These are phyloP conservation scores for Leuciscus idus DNA, from an alignment of 2,113 vertebrate species.

Conservation along the genomic window DNA sequence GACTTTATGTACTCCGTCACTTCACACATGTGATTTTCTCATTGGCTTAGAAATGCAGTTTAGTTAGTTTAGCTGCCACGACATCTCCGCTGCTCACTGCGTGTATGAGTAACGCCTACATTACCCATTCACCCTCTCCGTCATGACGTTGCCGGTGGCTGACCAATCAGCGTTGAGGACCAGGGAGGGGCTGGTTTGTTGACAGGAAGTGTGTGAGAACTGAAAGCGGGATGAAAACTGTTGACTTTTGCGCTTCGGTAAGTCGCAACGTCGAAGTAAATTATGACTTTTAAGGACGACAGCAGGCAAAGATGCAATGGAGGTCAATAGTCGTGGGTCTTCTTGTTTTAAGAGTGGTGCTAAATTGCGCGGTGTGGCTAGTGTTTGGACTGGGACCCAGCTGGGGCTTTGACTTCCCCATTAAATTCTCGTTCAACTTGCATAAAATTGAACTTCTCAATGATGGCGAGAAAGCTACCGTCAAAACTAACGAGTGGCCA, in stretches of 20 bases:
- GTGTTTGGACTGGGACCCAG: slow-evolving; percentile 84
- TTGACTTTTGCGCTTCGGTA: slow-evolving; percentile 10
- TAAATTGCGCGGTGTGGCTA: slow-evolving; percentile 84
- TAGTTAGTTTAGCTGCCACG: slow-evolving; percentile 63
- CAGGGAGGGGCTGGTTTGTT: slow-evolving; percentile 67
- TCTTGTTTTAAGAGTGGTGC: slow-evolving; percentile 83
- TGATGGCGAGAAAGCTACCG: slow-evolving; percentile 54
- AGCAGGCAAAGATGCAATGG: slow-evolving; percentile 91
- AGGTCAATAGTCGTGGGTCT: slow-evolving; percentile 90
- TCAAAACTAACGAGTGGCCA: slow-evolving; percentile 66
- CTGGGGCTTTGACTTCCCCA: slow-evolving; percentile 81
- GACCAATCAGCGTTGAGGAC: slow-evolving; percentile 65
- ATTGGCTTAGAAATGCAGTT: slow-evolving; percentile 64
- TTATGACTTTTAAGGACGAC: slow-evolving; percentile 74
- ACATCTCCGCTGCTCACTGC: slow-evolving; percentile 25
- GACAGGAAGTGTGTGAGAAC: slow-evolving; percentile 72
- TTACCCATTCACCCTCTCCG: slow-evolving; percentile 58
- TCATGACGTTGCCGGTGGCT: background rate
- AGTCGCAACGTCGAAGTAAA: slow-evolving; percentile 62
- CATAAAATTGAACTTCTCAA: slow-evolving; percentile 73
- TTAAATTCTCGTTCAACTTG: slow-evolving; percentile 72
- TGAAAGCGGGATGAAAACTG: slow-evolving; percentile 23
- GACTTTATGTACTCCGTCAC: background rate
- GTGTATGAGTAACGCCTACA: slow-evolving; percentile 47
- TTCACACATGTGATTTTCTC: slow-evolving; percentile 63